Evolutionary conservation across 2,113 vertebrate species (phyloP).

Genomic region (Chinchilla lanigera): DNA sequence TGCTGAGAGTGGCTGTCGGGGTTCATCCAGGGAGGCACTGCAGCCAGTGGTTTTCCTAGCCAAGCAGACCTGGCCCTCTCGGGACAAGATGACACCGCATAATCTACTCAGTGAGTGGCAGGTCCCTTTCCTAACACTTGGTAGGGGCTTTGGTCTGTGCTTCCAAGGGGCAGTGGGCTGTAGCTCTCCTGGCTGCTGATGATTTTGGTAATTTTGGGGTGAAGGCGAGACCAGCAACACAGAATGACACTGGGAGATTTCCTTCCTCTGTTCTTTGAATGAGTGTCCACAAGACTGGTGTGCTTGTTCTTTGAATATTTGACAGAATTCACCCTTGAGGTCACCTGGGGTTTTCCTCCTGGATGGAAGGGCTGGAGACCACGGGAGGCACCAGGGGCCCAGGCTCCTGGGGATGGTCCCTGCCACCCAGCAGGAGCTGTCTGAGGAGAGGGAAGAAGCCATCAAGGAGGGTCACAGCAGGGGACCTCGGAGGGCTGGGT

Average conservation of each 20-base stretch:
- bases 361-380: neutral
- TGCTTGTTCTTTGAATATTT: neutral
- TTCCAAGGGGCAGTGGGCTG: neutral
- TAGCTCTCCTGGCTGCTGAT: neutral
- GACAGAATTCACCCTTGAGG: neutral
- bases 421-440: neutral
- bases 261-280: neutral
- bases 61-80: no score
- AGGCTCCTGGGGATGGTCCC: no score
- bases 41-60: neutral
- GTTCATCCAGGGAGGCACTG: neutral
- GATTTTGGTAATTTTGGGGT: neutral
- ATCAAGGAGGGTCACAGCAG: neutral
- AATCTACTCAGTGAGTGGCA: neutral
- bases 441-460: neutral
- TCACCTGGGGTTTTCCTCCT: neutral
- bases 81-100: rapidly evolving
- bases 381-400: neutral
- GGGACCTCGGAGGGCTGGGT: neutral
- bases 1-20: neutral
- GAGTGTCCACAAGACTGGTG: no score
- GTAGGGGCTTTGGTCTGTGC: neutral
- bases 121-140: neutral
- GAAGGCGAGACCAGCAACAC: neutral
- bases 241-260: neutral